Base-by-base conservation (phyloP, 2,113 vertebrate genomes). In the Rana temporaria region DNA sequence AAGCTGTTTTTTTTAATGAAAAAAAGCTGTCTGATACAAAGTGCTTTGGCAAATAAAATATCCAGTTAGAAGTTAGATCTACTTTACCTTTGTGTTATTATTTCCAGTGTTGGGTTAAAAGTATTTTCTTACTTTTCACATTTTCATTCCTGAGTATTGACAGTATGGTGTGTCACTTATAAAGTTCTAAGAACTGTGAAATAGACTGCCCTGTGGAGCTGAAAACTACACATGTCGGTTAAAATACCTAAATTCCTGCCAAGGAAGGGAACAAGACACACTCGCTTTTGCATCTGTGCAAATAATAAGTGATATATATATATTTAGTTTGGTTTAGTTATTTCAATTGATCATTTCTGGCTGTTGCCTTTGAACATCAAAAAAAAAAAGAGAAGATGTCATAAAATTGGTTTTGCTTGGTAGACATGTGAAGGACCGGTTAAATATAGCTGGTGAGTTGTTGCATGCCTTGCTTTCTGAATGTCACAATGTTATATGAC, bases 391-490 rank as follows among this genome's bases (percentile, higher is more conserved):
- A 3, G 6, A 20, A 22, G 60, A 15, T 60, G 60, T 63, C 60
- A 63, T 4, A 14, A 24, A 24, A 12, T 24, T 12, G 1, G 60
- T 32, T 59, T 57, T 62, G 57, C 72, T 57, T 42, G 1, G 30
- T 60, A 56, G 72, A 75, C 72, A 22, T 75, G 32, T 75, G 56
- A 59, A 74, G 17, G 32, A 56, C 55, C 34, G n/a, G 53, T 53
- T 73, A 79, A 79, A 79, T 42, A 67, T 18, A 20, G 24, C 55
- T 67, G 77, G 77, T 79, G 38, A 53, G 24, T 74, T 34, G 30
- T 16, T 74, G 32, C 55, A 74, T 30, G 55, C 22, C 59, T 32
- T 19, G 26, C 24, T 72, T 55, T 73, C 22, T 73, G 57, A 81
- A 63, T 48, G 59, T 34, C 74, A 59, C 59, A 34, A 73, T 38